phyloP scores from a whole-genome alignment of 2,888 invertebrate species.

The Clepsis dumicolana region DNA sequence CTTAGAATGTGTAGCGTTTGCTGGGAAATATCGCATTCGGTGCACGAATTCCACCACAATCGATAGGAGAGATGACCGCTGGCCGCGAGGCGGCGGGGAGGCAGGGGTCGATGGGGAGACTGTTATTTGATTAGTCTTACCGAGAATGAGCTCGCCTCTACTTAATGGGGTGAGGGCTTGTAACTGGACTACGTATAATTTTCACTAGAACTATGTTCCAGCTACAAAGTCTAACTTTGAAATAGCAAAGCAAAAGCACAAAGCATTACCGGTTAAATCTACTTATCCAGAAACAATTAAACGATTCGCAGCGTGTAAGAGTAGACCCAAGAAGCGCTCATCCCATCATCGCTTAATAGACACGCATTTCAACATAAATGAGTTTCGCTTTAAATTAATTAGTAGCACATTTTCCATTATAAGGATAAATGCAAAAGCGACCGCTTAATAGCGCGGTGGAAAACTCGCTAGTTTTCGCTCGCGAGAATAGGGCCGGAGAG shows the following conservation, averaged over 20 bases:
- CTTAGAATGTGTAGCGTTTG: slow-evolving; percentile 71
- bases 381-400: slow-evolving; percentile 86
- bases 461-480: slow-evolving; percentile 86
- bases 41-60: slow-evolving; percentile 86
- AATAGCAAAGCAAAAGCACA: slow-evolving; percentile 55
- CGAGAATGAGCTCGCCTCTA: slow-evolving; percentile 85
- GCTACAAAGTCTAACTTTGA: slow-evolving; percentile 53
- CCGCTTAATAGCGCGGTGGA: slow-evolving; percentile 86
- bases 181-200: slow-evolving; percentile 83
- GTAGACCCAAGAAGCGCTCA: slow-evolving; percentile 74
- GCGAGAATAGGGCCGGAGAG: slow-evolving; percentile 84
- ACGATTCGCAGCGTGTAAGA: slow-evolving; percentile 64
- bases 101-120: slow-evolving; percentile 72
- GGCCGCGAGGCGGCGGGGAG: slow-evolving; percentile 76
- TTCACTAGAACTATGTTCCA: slow-evolving; percentile 57
- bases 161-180: slow-evolving; percentile 85
- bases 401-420: slow-evolving; percentile 86
- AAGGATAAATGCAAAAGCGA: slow-evolving; percentile 86
- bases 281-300: slow-evolving; percentile 72
- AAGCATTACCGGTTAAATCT: slow-evolving; percentile 60
- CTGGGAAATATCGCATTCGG: slow-evolving; percentile 84
- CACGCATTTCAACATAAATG: slow-evolving; percentile 85
- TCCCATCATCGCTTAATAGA: slow-evolving; percentile 84
- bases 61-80: slow-evolving; percentile 86
- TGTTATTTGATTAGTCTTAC: slow-evolving; percentile 87